Evolutionary conservation across 2,797 vertebrate genomes (phyloP).

Genomic region (Telmatherina bonti): DNA sequence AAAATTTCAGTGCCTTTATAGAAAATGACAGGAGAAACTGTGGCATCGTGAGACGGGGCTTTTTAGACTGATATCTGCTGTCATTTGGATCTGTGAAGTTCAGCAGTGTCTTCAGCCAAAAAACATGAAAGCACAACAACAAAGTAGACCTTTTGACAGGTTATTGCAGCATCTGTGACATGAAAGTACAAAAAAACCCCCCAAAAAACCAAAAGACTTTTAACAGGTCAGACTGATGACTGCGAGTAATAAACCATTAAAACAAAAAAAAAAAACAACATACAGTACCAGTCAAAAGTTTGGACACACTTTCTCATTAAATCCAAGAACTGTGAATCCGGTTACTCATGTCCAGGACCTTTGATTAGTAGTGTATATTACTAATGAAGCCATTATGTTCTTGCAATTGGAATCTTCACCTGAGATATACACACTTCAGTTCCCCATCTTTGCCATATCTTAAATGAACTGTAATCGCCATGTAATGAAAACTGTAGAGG

Average conservation of each 20-base stretch:
- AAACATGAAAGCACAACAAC: conserved; percentile 56
- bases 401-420: background rate
- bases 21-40: conserved; percentile 27
- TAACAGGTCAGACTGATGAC: conserved; percentile 9
- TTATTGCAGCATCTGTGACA: conserved; percentile 30
- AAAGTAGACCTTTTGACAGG: conserved; percentile 56
- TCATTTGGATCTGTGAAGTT: conserved; percentile 38
- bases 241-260: background rate
- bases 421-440: background rate
- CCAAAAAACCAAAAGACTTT: conserved; percentile 11
- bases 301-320: too few species aligned
- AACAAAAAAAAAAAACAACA: too few species aligned
- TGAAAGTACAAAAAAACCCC: conserved; percentile 12
- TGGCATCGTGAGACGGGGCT: conserved; percentile 8
- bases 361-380: background rate
- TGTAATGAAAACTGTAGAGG: background rate
- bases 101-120: conserved; percentile 27
- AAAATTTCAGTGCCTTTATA: conserved; percentile 21
- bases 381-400: background rate
- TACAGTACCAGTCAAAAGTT: too few species aligned
- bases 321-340: too few species aligned
- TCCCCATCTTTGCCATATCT: background rate
- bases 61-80: conserved; percentile 30
- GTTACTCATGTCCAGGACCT: too few species aligned
- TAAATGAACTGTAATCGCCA: background rate